Percentiles rank a stretch among this genome's conserved stretches.
Conservation (phyloP, 64 coral and sea anemone species). For the Anthopleura sola region DNA sequence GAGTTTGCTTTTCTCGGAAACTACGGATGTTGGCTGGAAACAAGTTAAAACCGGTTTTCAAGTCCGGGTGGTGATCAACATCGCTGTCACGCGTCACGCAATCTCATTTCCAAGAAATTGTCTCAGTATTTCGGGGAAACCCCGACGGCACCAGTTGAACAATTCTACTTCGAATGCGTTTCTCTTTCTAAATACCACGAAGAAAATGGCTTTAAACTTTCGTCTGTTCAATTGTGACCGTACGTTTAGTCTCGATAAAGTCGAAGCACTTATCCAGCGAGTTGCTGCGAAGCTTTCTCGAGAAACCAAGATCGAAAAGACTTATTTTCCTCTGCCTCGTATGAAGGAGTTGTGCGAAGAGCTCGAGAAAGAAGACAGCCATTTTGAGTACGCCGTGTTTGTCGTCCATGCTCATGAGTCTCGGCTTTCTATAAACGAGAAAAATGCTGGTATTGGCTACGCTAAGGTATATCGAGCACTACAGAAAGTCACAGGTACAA, state of each 20-base stretch:
- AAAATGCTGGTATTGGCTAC: slow-evolving; percentile 66
- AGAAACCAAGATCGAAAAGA: slow-evolving; percentile 1
- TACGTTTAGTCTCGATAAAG: slow-evolving; percentile 44
- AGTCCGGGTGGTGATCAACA: background rate
- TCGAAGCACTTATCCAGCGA: slow-evolving; percentile 14
- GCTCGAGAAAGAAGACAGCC: background rate
- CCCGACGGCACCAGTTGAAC: background rate
- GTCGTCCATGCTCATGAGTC: slow-evolving; percentile 81
- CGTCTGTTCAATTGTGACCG: slow-evolving; percentile 75
- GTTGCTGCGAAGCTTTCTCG: background rate
- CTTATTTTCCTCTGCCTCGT: slow-evolving; percentile 44
- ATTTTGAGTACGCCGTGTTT: slow-evolving; percentile 64
- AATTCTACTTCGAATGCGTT: background rate
- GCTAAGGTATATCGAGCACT: slow-evolving; percentile 63
- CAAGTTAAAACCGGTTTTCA: background rate
- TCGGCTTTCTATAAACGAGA: slow-evolving; percentile 55
- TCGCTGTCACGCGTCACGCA: slow-evolving; percentile 12
- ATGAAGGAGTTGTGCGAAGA: slow-evolving; percentile 37
- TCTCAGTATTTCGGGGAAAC: background rate
- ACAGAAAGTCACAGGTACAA: slow-evolving; percentile 34
- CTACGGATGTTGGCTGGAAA: background rate
- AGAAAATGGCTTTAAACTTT: background rate
- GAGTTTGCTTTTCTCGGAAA: background rate
- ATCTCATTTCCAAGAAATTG: background rate
- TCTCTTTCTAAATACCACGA: background rate